A percentile compares a stretch with the other conserved stretches of the same genome.
Evolutionary conservation across 2,113 vertebrate species (phyloP).

Genomic region (Clinocottus analis): DNA sequence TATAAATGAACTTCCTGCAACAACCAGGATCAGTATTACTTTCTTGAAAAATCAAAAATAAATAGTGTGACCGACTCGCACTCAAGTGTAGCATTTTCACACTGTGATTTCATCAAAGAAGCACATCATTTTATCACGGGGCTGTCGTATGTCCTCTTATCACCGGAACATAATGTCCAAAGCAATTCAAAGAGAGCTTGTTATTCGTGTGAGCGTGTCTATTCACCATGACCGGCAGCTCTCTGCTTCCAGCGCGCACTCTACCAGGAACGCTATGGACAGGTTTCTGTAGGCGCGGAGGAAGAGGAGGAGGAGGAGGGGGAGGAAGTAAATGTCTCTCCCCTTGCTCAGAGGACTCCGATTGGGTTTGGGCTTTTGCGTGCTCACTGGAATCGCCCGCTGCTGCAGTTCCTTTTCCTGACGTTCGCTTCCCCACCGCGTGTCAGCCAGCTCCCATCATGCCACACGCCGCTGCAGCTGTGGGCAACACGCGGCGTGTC

Average conservation of each 20-base stretch:
- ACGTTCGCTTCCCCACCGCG: conserved; percentile 43
- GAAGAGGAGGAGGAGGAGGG: background rate
- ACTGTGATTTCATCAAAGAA: conserved; percentile 23
- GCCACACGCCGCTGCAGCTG: conserved; percentile 42
- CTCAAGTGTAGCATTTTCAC: conserved; percentile 27
- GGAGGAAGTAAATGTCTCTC: conserved; percentile 32
- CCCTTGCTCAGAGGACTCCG: conserved; percentile 20
- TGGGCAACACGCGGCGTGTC: conserved; percentile 57
- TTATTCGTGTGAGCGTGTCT: conserved; percentile 43
- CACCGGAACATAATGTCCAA: conserved; percentile 9
- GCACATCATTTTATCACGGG: conserved; percentile 13
- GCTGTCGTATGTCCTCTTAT: conserved; percentile 31
- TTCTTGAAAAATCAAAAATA: background rate
- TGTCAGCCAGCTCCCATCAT: conserved; percentile 59
- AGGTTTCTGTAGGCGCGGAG: conserved; percentile 6
- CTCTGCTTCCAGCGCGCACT: conserved; percentile 20
- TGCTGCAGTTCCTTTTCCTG: conserved; percentile 41
- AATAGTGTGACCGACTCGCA: background rate
- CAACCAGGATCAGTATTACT: background rate
- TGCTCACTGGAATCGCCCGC: conserved; percentile 10
- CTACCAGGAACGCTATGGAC: conserved; percentile 7
- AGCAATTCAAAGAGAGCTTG: conserved; percentile 35
- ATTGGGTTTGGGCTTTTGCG: conserved; percentile 15
- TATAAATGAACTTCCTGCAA: background rate
- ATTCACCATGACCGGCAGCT: conserved; percentile 46